Conservation (phyloP, 2,113 vertebrate genomes). For the Prolemur simus region DNA sequence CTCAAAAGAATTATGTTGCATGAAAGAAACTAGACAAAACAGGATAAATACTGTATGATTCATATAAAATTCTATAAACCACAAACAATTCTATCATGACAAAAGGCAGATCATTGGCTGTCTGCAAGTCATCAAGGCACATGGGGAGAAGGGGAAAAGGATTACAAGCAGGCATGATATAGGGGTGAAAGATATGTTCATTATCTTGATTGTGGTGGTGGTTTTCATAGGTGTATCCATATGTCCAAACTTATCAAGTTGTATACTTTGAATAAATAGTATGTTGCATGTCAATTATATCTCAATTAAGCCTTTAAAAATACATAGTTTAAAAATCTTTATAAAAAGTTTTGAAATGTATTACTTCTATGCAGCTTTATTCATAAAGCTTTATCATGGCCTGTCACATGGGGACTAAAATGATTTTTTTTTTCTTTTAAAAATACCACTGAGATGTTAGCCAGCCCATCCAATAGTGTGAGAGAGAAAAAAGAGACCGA, state of each 20-base stretch:
- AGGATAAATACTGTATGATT: not conserved
- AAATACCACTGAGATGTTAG: not conserved
- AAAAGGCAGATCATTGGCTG: not conserved
- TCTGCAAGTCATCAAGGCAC: not conserved
- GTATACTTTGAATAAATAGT: not conserved
- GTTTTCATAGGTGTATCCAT: not conserved
- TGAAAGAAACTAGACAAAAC: not conserved
- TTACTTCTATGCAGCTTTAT: not conserved
- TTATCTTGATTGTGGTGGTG: not conserved
- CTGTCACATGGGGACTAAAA: not conserved
- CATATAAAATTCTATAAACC: not conserved
- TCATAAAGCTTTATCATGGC: conserved; percentile 2
- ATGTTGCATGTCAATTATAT: not conserved
- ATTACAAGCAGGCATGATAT: not conserved
- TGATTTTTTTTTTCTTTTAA: not conserved
- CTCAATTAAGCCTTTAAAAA: not conserved
- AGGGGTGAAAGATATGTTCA: not conserved
- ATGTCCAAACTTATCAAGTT: not conserved
- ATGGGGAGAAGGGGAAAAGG: not conserved
- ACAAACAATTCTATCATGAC: not conserved
- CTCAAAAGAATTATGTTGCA: not conserved
- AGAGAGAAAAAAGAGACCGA: not conserved
- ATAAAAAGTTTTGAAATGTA: conserved; percentile 21
- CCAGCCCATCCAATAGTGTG: not conserved
- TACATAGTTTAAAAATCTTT: not conserved